These are phyloP conservation scores for Rhegmatorhina hoffmannsi DNA, from an alignment of 2,113 vertebrate genomes.

Conservation along the genomic window DNA sequence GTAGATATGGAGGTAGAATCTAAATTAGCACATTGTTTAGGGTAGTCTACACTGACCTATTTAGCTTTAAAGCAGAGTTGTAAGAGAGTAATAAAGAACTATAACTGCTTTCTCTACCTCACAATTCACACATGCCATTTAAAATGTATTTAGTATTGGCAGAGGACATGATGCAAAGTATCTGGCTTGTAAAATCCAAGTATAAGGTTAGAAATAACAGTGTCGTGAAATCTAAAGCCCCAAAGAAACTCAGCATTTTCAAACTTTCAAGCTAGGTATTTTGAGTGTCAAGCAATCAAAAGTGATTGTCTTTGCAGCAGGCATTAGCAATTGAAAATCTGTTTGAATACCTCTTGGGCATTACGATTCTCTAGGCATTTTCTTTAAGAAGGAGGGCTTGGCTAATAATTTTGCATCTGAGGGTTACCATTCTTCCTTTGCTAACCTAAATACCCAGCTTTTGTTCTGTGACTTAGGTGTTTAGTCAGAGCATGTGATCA, in stretches of 20 bases:
- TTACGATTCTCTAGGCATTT: neutral
- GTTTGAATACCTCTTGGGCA: neutral
- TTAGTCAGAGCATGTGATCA: neutral
- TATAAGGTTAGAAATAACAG: neutral
- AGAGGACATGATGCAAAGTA: neutral
- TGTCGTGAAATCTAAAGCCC: neutral
- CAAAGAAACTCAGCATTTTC: neutral
- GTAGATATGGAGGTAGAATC: constrained; percentile 55
- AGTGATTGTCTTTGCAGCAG: neutral
- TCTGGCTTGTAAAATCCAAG: neutral
- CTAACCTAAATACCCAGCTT: neutral
- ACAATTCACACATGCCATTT: constrained; percentile 4
- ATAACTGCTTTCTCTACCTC: constrained; percentile 2
- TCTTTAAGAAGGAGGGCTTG: neutral
- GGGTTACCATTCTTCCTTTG: neutral
- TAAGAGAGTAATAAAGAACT: constrained; percentile 44
- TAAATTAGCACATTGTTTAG: constrained; percentile 56
- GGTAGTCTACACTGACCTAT: constrained; percentile 57
- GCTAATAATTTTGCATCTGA: neutral
- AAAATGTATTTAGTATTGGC: constrained; percentile 19
- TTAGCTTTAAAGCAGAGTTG: constrained; percentile 46
- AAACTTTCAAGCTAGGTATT: neutral
- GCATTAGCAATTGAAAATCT: neutral
- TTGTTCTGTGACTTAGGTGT: neutral
- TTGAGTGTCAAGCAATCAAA: neutral